Base-by-base conservation (phyloP, 2,797 vertebrate genomes). In the Manis pentadactyla region DNA sequence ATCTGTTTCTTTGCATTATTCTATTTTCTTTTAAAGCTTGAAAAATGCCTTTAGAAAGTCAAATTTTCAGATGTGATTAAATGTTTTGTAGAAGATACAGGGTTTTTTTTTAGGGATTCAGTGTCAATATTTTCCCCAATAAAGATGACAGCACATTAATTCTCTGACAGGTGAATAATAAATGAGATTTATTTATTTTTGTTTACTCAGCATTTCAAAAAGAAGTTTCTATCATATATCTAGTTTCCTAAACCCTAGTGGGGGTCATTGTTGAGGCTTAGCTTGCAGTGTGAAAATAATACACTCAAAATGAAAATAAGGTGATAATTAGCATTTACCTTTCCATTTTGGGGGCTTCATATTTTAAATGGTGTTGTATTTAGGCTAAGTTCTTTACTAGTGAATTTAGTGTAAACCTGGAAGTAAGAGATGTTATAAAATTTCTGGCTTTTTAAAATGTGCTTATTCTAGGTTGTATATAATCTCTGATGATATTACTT, bases 121-220 rank as follows among this genome's bases (percentile, higher is more conserved):
- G 4, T 78, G 73, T 91, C 55, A 73, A 25, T 51, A 73, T 42
- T 90, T 92, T 63, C 19, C 13, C 27, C 25, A 17, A 29, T 79
- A 34, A 85, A 91, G 18, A 92, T 74, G 29, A 42, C 34, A 55
- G 9, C 13, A 39, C 8, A 25, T 79, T 63, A 82, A 92, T 77
- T 87, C 31, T 61, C 69, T 34, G 4, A 53, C 82, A 53, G 23
- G 31, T 82, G 95, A 90, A 59, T 71, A 78, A 92, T 71, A 19
- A 94, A 87, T 49, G 8, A 42, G 14, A 10, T 68, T 86, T 88
- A 77, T 10, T 91, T 49, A 49, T 63, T 39, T 92, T 92, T 14
- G 23, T 89, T 95, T 94, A 42, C 7, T 78, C 46, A 77, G 17
- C 21, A 94, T 78, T 91, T 96, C 29, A 82, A 42, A 95, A 93